These are phyloP conservation scores for Microcebus ravelobensis DNA, from an alignment of 2,113 vertebrate species.

Conservation along the genomic window DNA sequence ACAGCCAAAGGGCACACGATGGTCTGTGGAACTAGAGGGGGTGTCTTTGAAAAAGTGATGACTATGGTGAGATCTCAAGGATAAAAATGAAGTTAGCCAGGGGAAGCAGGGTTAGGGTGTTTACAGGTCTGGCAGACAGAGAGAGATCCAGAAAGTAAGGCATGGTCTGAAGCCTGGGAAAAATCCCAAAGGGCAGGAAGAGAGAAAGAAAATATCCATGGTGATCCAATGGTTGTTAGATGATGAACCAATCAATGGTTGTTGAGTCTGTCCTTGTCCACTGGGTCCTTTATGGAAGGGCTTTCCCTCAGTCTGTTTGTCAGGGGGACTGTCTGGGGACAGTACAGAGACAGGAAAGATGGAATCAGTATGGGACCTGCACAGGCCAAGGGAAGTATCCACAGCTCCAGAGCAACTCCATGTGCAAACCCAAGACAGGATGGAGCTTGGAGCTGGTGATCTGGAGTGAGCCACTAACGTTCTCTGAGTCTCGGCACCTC, in stretches of 20 bases:
- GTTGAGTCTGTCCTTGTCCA: neutral
- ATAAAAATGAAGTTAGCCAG: neutral
- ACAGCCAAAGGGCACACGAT: neutral
- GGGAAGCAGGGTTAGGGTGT: neutral
- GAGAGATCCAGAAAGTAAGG: neutral
- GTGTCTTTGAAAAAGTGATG: neutral
- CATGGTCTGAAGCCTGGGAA: neutral
- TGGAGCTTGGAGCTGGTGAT: too few species aligned
- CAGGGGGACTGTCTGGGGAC: neutral
- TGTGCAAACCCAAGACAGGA: neutral
- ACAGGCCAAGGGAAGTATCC: neutral
- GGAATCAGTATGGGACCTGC: neutral
- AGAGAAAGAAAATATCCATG: neutral
- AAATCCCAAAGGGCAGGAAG: neutral
- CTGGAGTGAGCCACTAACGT: neutral
- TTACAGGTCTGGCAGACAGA: fast-evolving
- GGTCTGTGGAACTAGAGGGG: neutral
- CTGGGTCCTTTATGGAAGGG: neutral
- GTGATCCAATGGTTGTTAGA: neutral
- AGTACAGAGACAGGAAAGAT: neutral
- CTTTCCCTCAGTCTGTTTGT: neutral
- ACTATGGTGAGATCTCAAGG: neutral
- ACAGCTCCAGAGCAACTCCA: neutral
- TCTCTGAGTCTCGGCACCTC: neutral
- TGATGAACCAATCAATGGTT: fast-evolving